phyloP scores from a whole-genome alignment of 2,888 invertebrate genomes.

The Aphodius sticticus region DNA sequence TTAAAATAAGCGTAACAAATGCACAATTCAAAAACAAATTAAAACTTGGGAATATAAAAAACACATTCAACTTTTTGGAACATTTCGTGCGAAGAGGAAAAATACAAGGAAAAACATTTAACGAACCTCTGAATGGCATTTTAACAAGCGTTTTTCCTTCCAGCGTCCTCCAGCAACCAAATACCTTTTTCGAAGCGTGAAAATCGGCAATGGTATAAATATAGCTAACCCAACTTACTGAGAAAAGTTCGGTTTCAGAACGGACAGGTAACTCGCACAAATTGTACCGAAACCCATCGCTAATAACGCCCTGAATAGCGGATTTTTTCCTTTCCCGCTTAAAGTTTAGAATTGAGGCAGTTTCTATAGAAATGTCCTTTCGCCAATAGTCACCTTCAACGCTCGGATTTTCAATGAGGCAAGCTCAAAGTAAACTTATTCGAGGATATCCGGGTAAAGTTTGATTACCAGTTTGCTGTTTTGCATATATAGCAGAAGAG shows the following conservation, averaged over 20 bases:
- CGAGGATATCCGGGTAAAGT: not conserved
- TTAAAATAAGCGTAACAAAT: not conserved
- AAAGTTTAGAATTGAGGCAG: not conserved
- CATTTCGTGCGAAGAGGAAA: not conserved
- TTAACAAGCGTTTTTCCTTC: not conserved
- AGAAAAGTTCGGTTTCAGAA: not conserved
- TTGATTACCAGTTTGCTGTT: not conserved
- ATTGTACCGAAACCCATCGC: not conserved
- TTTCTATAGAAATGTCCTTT: not conserved
- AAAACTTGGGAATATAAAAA: not conserved
- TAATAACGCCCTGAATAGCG: not conserved
- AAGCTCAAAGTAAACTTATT: not conserved
- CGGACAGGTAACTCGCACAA: not conserved
- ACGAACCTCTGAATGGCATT: not conserved
- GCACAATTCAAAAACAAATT: not conserved
- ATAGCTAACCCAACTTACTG: not conserved
- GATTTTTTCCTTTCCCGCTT: not conserved
- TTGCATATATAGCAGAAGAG: not conserved
- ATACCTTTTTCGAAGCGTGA: not conserved
- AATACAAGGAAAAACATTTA: not conserved
- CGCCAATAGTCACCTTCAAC: not conserved
- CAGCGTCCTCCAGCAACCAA: not conserved
- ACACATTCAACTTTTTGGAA: not conserved
- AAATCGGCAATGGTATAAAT: not conserved
- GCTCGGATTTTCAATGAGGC: not conserved